Conservation (phyloP, 2,888 invertebrate species). For the Stenodema calcarata region DNA sequence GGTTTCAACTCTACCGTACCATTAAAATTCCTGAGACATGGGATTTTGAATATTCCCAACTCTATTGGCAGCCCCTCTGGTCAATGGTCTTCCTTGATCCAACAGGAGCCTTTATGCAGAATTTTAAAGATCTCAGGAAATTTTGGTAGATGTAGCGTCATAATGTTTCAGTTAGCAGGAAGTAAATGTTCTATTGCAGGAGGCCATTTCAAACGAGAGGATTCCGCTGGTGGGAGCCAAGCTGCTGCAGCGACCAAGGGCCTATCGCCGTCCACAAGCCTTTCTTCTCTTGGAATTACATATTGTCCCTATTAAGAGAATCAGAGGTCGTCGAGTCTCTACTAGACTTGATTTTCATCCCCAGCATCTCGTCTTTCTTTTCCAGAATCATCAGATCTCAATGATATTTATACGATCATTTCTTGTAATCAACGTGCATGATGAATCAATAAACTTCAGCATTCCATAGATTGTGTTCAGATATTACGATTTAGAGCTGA, state of each 20-base stretch:
- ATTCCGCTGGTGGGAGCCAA: constrained; percentile 11
- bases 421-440: background rate
- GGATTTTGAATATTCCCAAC: no score
- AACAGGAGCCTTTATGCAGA: no score
- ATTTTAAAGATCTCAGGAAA: no score
- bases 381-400: background rate
- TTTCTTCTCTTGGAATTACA: background rate
- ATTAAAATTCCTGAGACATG: no score
- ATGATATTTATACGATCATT: no score
- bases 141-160: no score
- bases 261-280: background rate
- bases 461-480: background rate
- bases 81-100: no score
- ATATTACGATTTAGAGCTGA: no score
- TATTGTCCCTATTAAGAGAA: background rate
- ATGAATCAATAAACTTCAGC: background rate
- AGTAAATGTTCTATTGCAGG: background rate
- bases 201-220: background rate
- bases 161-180: no score
- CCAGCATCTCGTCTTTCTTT: constrained; percentile 5
- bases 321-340: background rate
- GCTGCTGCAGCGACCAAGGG: background rate
- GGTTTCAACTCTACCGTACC: no score
- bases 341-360: constrained; percentile 25
- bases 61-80: no score